phyloP scores from a whole-genome alignment of 2,113 vertebrate species.

The Anolis sagrei region DNA sequence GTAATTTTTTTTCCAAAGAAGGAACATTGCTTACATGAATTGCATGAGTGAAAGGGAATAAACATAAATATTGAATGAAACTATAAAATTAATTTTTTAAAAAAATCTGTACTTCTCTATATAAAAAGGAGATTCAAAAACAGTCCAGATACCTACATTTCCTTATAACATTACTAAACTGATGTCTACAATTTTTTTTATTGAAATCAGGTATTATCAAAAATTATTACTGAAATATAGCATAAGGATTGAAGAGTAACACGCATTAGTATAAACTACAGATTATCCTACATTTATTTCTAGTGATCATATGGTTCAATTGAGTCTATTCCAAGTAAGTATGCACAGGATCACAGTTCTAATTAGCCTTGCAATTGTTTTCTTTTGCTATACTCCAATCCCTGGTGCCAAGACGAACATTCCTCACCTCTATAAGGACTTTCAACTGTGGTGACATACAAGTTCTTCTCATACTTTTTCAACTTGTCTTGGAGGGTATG shows the following conservation, averaged over 20 bases:
- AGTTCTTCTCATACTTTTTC: constrained; percentile 83
- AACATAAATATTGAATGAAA: not conserved
- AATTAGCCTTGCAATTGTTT: not conserved
- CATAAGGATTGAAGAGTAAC: not conserved
- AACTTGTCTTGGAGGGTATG: constrained; percentile 90
- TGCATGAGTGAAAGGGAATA: not conserved
- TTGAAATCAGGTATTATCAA: not conserved
- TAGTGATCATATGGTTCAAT: not conserved
- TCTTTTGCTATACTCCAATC: not conserved
- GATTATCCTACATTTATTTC: not conserved
- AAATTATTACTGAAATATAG: not conserved
- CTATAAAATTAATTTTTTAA: too few relatives aligned
- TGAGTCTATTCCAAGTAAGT: not conserved
- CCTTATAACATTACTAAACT: not conserved
- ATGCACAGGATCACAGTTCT: not conserved
- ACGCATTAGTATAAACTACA: not conserved
- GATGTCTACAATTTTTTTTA: not conserved
- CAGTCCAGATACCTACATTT: not conserved
- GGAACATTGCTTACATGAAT: not conserved
- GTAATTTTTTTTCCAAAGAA: not conserved
- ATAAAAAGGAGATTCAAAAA: not conserved
- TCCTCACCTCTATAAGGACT: constrained; percentile 83
- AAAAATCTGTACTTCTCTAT: not conserved
- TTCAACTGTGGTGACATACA: constrained; percentile 82
- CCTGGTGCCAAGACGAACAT: not conserved